Conservation (phyloP, 2,797 vertebrate genomes). For the Oreonectes daqikongensis region DNA sequence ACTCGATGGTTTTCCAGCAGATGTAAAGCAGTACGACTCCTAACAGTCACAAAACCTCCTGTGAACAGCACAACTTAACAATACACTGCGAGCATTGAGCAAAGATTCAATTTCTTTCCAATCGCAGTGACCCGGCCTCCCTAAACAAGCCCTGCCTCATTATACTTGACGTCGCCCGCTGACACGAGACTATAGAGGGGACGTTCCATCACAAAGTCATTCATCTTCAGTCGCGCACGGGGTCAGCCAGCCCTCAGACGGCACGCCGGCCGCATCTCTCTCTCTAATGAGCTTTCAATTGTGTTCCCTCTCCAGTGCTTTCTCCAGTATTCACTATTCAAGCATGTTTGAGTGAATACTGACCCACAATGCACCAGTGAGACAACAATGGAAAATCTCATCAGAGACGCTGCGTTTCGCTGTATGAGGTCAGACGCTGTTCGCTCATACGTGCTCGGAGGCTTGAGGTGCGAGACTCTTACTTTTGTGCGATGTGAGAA, state of each 20-base stretch:
- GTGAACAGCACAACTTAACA: not conserved
- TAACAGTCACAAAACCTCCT: not conserved
- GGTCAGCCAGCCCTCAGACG: not conserved
- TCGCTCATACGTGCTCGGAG: not conserved
- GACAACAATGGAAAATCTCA: not conserved
- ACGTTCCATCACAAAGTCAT: not conserved
- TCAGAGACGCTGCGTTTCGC: not conserved
- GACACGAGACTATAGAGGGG: not conserved
- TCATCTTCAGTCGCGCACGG: not conserved
- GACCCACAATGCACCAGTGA: not conserved
- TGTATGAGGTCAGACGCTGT: not conserved
- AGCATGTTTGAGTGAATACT: not conserved
- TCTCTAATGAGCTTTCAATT: not conserved
- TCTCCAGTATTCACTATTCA: too few species aligned
- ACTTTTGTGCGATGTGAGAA: not conserved
- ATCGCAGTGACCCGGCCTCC: not conserved
- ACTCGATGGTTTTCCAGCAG: constrained; percentile 1
- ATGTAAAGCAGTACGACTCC: not conserved
- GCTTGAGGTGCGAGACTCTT: too few species aligned
- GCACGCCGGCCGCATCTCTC: too few species aligned
- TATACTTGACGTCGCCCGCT: constrained; percentile 16
- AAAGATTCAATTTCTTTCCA: constrained; percentile 6
- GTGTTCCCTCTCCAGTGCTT: not conserved
- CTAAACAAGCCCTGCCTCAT: constrained; percentile 3
- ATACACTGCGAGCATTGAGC: not conserved